phyloP scores from a whole-genome alignment of 2,888 invertebrate genomes.

The Drosophila fungiperda region DNA sequence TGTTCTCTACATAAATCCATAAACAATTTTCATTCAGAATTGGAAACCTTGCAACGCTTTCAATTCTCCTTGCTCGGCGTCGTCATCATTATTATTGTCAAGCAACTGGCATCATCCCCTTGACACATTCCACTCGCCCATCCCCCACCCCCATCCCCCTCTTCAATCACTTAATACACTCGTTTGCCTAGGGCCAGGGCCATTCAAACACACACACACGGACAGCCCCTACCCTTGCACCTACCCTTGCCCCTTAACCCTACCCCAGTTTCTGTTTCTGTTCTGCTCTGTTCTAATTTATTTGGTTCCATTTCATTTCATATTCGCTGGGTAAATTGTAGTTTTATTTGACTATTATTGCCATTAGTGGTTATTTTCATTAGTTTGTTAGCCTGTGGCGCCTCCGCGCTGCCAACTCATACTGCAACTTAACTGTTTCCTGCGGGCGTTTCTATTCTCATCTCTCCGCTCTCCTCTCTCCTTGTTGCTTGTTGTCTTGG shows the following conservation, averaged over 20 bases:
- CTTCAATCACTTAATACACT: constrained; percentile 54
- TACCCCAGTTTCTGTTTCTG: constrained; percentile 3
- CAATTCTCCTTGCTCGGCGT: constrained; percentile 29
- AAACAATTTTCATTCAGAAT: constrained; percentile 30
- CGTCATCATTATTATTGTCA: constrained; percentile 31
- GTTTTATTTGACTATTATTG: constrained; percentile 60
- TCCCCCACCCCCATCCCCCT: neutral
- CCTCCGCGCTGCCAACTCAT: neutral
- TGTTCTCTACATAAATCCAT: constrained; percentile 9
- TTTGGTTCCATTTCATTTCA: constrained; percentile 23
- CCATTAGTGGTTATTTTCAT: constrained; percentile 58
- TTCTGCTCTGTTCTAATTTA: constrained; percentile 24
- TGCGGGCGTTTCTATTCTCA: neutral
- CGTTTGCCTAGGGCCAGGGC: constrained; percentile 56
- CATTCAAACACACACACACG: constrained; percentile 16
- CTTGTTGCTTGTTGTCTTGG: neutral
- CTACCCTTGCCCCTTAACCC: neutral
- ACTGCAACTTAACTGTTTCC: constrained; percentile 17
- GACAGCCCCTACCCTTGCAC: neutral
- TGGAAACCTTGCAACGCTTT: constrained; percentile 26
- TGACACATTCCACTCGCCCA: neutral
- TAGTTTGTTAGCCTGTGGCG: constrained; percentile 37
- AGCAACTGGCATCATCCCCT: constrained; percentile 6
- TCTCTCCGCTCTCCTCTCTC: neutral
- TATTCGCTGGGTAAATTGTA: constrained; percentile 24